Base-by-base conservation (phyloP, 2,888 invertebrate species). In the Serrognathus titanus region DNA sequence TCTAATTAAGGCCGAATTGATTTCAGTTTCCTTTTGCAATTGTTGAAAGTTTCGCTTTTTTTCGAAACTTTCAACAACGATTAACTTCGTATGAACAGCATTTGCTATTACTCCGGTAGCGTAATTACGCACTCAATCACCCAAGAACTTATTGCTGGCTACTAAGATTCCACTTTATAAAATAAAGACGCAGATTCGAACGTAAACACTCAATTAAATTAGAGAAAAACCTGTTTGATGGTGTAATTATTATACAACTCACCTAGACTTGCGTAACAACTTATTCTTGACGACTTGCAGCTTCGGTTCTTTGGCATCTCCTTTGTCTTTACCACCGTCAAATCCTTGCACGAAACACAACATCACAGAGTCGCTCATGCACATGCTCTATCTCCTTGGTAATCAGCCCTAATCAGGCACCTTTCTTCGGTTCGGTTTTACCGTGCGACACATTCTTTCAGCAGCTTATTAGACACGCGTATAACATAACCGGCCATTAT, bases 321-420 rank as follows among this genome's bases (percentile, higher is more conserved):
- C 58, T 51, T 54, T 53, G 48, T 65, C 68, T 55, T 75, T 74
- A 63, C 79, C 79, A 56, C 73, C 74, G 62, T 84, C 82, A 72
- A 85, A 85, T 62, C 85, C 84, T 79, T 86, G 86, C 69, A 86
- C 85, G 70, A 86, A 86, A 79, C 86, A 86, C 77, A 86, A 80
- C 87, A 87, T 87, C 78, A 83, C 85, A 74, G 75, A 72, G 67
- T 74, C 76, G 65, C 72, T 73, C 58, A 65, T 64, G 55, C 66
- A 68, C 69, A 66, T 68, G 55, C n/a, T 48, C n/a, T 4, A 9
- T 24, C 8, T 31, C 7, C 24, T 5, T 31, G 24, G 24, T 31
- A 31, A 31, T 5, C 4, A 31, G 24, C 24, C 6, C 24, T 31
- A 31, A 35, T 10, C 31, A n/a, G 12, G 43, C 40, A 40, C 40